These are phyloP conservation scores for Acanthosepion esculentum DNA, from an alignment of 2,888 invertebrate genomes.

Conservation along the genomic window DNA sequence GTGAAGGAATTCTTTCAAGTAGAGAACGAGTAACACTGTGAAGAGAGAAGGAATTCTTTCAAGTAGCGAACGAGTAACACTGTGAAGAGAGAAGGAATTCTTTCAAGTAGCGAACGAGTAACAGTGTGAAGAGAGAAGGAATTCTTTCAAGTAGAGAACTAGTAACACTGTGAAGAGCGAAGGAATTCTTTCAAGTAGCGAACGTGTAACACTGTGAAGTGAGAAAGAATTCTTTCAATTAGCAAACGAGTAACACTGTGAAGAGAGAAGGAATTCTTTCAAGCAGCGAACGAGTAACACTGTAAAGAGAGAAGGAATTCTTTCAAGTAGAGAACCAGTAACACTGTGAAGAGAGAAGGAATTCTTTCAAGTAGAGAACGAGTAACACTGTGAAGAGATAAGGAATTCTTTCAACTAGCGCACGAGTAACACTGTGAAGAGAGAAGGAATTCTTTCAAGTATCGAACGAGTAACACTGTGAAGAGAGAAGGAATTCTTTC, in stretches of 20 bases:
- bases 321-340: too few relatives aligned
- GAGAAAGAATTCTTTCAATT: too few relatives aligned
- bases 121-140: too few relatives aligned
- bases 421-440: too few relatives aligned
- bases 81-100: slow-evolving; percentile 55
- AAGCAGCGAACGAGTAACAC: background rate
- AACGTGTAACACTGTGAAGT: background rate
- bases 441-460: slow-evolving; percentile 10
- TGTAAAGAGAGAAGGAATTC: too few relatives aligned
- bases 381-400: background rate
- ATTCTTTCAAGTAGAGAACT: too few relatives aligned
- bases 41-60: too few relatives aligned
- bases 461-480: background rate
- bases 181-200: background rate
- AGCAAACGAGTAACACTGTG: too few relatives aligned
- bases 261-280: slow-evolving; percentile 41
- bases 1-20: slow-evolving; percentile 5
- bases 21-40: background rate
- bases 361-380: background rate
- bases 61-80: too few relatives aligned
- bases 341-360: slow-evolving; percentile 61
- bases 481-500: too few relatives aligned
- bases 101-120: background rate
- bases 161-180: slow-evolving; percentile 63
- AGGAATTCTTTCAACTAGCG: too few relatives aligned